Conservation (phyloP, 2,888 invertebrate genomes). For the Idaea aversata region DNA sequence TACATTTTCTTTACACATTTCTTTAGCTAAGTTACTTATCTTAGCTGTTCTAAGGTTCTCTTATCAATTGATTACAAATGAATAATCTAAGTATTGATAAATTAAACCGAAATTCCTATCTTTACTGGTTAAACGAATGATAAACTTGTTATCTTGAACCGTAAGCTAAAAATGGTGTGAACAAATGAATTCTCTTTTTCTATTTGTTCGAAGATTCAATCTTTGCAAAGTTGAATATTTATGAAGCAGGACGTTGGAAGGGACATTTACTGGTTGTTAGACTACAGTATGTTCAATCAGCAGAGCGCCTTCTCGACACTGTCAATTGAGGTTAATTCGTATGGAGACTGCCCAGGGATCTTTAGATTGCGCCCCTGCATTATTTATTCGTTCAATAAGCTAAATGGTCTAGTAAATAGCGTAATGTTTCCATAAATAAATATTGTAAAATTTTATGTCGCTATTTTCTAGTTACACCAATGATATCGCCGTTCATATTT, state of each 20-base stretch:
- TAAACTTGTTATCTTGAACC: not conserved
- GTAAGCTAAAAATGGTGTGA: not conserved
- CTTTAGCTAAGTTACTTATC: slow-evolving; percentile 17
- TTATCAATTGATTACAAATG: slow-evolving; percentile 14
- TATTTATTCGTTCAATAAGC: slow-evolving; percentile 74
- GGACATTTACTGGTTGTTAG: slow-evolving; percentile 54
- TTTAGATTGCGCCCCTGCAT: slow-evolving; percentile 69
- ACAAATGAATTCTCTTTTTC: not conserved
- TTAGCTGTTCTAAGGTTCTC: slow-evolving; percentile 14
- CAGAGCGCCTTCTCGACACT: slow-evolving; percentile 73
- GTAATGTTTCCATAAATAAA: slow-evolving; percentile 45
- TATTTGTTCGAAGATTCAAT: not conserved
- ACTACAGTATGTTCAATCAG: slow-evolving; percentile 70
- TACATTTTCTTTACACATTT: not conserved
- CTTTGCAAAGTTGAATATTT: slow-evolving; percentile 39
- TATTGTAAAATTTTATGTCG: slow-evolving; percentile 33
- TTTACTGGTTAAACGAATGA: not conserved
- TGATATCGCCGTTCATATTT: slow-evolving; percentile 2
- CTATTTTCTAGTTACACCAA: slow-evolving; percentile 21
- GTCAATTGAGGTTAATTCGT: slow-evolving; percentile 80
- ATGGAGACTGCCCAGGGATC: slow-evolving; percentile 74
- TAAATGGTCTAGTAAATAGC: slow-evolving; percentile 61
- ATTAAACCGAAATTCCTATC: slow-evolving; percentile 1
- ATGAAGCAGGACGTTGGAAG: slow-evolving; percentile 51
- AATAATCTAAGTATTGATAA: slow-evolving; percentile 9